Conservation (phyloP, 2,797 vertebrate genomes). For the Myotis myotis region DNA sequence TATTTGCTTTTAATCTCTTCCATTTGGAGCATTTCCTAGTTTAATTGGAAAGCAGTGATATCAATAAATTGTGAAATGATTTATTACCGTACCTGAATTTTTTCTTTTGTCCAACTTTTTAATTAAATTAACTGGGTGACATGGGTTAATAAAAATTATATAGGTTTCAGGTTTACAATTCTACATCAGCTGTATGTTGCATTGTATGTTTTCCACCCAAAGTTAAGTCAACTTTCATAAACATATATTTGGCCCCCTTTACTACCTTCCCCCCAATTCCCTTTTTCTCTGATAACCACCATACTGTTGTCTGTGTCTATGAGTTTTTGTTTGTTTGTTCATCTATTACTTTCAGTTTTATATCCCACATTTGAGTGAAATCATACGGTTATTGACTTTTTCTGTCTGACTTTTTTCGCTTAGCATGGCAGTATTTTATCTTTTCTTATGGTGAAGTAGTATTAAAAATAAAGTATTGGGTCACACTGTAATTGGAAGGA, state of each 20-base stretch:
- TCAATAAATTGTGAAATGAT: background rate
- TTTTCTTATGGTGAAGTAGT: background rate
- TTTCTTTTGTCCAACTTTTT: background rate
- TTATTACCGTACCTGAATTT: background rate
- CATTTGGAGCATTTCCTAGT: background rate
- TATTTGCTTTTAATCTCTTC: conserved; percentile 14
- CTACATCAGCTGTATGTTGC: background rate
- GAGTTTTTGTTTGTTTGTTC: background rate
- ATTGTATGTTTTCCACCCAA: background rate
- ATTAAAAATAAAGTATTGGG: background rate
- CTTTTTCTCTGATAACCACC: background rate
- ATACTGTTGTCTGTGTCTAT: background rate
- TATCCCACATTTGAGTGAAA: background rate
- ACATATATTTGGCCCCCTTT: background rate
- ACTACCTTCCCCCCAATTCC: background rate
- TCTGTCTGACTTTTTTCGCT: background rate
- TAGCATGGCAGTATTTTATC: background rate
- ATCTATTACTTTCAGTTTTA: background rate
- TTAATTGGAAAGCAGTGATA: background rate
- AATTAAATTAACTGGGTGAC: background rate
- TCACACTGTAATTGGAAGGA: background rate
- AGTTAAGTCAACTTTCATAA: background rate
- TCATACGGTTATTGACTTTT: background rate
- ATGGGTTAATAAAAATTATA: background rate
- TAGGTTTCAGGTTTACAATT: background rate